Conservation (phyloP, 92 coral and sea anemone genomes). For the Scolanthus callimorphus region DNA sequence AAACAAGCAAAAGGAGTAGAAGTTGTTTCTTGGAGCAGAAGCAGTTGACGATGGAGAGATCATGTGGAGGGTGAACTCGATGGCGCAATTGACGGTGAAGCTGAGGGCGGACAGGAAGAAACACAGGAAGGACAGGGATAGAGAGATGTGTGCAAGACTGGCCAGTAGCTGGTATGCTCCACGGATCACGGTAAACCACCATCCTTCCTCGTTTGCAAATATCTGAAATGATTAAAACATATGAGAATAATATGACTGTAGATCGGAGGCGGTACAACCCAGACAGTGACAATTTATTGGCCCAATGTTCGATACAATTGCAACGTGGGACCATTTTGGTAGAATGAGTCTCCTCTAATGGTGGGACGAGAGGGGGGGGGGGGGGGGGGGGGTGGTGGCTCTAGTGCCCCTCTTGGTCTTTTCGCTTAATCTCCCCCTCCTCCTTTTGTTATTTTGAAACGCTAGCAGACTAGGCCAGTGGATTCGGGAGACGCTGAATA, state of each 20-base stretch:
- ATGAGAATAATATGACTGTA: neutral
- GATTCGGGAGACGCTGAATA: too few relatives aligned
- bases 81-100: conserved; percentile 60
- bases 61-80: conserved; percentile 63
- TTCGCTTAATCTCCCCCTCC: too few relatives aligned
- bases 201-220: conserved; percentile 23
- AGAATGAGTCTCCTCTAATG: too few relatives aligned
- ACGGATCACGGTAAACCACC: conserved; percentile 14
- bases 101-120: conserved; percentile 66
- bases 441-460: too few relatives aligned
- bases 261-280: too few relatives aligned
- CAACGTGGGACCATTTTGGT: too few relatives aligned
- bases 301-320: too few relatives aligned
- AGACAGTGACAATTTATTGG: too few relatives aligned
- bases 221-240: conserved; percentile 9
- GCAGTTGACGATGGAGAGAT: conserved; percentile 43
- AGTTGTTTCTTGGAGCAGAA: conserved; percentile 11
- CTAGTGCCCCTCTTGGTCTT: too few relatives aligned
- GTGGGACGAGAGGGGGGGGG: too few relatives aligned
- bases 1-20: conserved; percentile 44
- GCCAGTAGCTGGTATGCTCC: conserved; percentile 2
- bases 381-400: too few relatives aligned
- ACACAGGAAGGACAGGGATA: conserved; percentile 24
- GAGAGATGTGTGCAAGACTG: conserved; percentile 36
- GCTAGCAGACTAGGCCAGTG: too few relatives aligned